phyloP scores from a whole-genome alignment of 2,888 invertebrate genomes.

The Drosophila monieri region DNA sequence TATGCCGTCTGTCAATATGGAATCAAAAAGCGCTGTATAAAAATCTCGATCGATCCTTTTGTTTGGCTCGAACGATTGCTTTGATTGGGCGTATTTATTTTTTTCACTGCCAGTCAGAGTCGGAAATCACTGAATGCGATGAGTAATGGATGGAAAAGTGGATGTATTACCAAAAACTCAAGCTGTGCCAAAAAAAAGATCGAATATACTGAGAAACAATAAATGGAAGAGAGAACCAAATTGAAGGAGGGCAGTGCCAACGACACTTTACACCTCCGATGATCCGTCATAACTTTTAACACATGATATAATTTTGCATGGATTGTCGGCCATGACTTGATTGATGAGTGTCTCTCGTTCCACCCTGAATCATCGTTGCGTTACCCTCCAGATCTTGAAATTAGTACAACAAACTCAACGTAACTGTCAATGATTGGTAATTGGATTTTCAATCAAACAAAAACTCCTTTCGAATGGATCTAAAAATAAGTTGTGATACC shows the following conservation, averaged over 20 bases:
- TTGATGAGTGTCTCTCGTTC: constrained; percentile 31
- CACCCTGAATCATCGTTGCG: constrained; percentile 1
- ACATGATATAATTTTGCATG: constrained; percentile 77
- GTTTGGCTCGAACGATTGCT: constrained; percentile 57
- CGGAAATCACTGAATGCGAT: constrained; percentile 71
- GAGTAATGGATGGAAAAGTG: constrained; percentile 75
- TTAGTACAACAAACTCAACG: constrained; percentile 65
- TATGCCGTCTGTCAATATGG: constrained; percentile 78
- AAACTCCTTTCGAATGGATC: constrained; percentile 40
- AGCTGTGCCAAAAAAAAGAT: constrained; percentile 67
- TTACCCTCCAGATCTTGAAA: constrained; percentile 48
- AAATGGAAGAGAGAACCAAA: constrained; percentile 40
- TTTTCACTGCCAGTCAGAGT: constrained; percentile 11
- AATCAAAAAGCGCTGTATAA: constrained; percentile 64
- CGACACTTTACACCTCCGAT: constrained; percentile 78
- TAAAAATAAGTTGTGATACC: constrained; percentile 15
- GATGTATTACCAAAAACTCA: constrained; percentile 59
- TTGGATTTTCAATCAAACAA: constrained; percentile 67
- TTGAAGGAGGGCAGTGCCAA: constrained; percentile 51
- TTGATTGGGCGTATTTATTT: constrained; percentile 73
- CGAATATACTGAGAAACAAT: constrained; percentile 31
- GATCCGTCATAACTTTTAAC: constrained; percentile 81
- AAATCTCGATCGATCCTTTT: constrained; percentile 73
- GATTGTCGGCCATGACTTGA: constrained; percentile 64
- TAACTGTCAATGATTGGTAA: constrained; percentile 73